Percentiles rank a stretch among this genome's conserved stretches.
Evolutionary conservation across 2,113 vertebrate species (phyloP).

Genomic region (Coryphaenoides rupestris): DNA sequence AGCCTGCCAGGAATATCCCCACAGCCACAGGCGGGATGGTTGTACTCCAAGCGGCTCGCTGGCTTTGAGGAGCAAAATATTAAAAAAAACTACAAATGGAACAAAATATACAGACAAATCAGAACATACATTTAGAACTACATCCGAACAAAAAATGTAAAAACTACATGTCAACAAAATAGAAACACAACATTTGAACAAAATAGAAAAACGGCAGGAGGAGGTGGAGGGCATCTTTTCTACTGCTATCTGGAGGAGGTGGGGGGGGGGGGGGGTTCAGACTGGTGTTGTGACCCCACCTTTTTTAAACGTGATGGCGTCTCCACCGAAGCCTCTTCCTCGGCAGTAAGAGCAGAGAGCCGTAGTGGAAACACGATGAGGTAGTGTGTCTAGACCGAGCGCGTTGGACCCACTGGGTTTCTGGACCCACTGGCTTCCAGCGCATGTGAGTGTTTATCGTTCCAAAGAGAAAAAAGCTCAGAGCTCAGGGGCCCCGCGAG

Average conservation of each 20-base stretch:
- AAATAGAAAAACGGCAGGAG: no score
- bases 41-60: conserved; percentile 42
- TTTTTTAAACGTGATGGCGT: conserved; percentile 4
- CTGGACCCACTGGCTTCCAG: conserved; percentile 34
- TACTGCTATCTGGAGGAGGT: no score
- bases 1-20: conserved; percentile 61
- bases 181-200: no score
- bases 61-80: conserved; percentile 33
- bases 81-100: conserved; percentile 21
- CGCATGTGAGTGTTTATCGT: conserved; percentile 71
- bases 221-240: no score
- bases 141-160: no score
- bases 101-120: no score
- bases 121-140: no score
- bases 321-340: conserved; percentile 23
- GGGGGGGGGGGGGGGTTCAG: no score
- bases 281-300: no score
- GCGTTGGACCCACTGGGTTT: conserved; percentile 36
- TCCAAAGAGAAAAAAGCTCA: conserved; percentile 61
- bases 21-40: conserved; percentile 67
- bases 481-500: conserved; percentile 40
- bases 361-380: conserved; percentile 50
- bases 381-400: conserved; percentile 54
- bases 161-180: no score
- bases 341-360: conserved; percentile 49